Evolutionary conservation across 2,113 vertebrate species (phyloP).

Genomic region (Arothron firmamentum): DNA sequence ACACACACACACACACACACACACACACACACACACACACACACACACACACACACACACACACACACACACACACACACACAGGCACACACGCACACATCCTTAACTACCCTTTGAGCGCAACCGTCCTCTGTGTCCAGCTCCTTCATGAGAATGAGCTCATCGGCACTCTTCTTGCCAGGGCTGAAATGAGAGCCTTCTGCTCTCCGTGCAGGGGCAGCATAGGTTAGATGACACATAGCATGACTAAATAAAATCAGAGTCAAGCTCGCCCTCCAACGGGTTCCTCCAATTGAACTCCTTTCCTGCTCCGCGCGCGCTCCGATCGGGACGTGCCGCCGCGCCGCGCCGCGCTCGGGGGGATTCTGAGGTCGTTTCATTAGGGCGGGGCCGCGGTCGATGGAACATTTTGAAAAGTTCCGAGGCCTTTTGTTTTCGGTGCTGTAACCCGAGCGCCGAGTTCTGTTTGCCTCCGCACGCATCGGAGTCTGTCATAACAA

Average conservation of each 20-base stretch:
- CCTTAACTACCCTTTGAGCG: slow-evolving; percentile 53
- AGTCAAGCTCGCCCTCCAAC: slow-evolving; percentile 50
- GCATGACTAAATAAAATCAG: slow-evolving; percentile 69
- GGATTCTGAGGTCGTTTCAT: slow-evolving; percentile 5
- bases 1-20: slow-evolving; percentile 1
- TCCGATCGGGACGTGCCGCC: slow-evolving; percentile 10
- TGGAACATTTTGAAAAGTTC: slow-evolving; percentile 40
- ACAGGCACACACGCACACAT: neutral
- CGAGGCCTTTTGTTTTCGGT: slow-evolving; percentile 44
- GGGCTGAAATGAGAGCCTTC: slow-evolving; percentile 69
- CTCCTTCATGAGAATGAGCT: slow-evolving; percentile 68
- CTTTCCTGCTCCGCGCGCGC: slow-evolving; percentile 1
- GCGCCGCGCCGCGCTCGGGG: neutral
- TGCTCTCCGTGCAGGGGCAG: slow-evolving; percentile 62
- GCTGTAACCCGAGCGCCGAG: slow-evolving; percentile 46
- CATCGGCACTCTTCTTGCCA: slow-evolving; percentile 68
- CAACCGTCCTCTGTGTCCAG: slow-evolving; percentile 61
- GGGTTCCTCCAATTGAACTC: slow-evolving; percentile 11
- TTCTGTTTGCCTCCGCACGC: slow-evolving; percentile 40
- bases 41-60: neutral
- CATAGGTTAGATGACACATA: slow-evolving; percentile 65
- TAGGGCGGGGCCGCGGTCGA: slow-evolving; percentile 14
- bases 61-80: slow-evolving; percentile 1
- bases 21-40: neutral
- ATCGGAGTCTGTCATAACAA: slow-evolving; percentile 67